Evolutionary conservation across 1,140 invertebrate species (phyloP), one percentile per base, ranked within the genome.

Genomic region (Daktulosphaira vitifoliae): DNA sequence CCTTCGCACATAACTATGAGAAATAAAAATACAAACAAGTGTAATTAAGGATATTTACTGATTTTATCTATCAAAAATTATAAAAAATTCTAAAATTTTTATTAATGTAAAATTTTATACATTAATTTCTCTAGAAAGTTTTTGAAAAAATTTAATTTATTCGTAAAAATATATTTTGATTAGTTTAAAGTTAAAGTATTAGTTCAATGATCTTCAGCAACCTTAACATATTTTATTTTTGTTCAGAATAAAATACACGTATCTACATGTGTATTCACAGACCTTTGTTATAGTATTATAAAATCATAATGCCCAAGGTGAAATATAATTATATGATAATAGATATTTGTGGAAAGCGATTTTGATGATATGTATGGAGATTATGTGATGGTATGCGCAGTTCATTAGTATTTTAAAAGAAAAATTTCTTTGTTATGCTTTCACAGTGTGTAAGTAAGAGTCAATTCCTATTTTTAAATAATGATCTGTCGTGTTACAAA

Each of bases 251-350:
- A 22, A 16, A 26, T 16, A 29, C 26, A 59, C n/a, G 4, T 20
- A 18, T 52, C 38, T 37, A 33, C 29, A 33, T 33, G 29, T 6
- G 29, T 11, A 33, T 11, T 6, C 11, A 33, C 29, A 5, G 29
- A 33, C 5, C 29, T 33, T 33, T 5, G 29, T 33, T 33, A 6
- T 33, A 11, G 5, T 42, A 22, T 25, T n/a, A 16, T 44, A 3
- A n/a, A 16, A 42, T 25, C 46, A 62, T 46, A 22, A 6, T 33
- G 25, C 56, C 20, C 1, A 5, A 48, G 26, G 51, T 53, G 56
- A 62, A 62, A 46, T 46, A 62, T 33, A 62, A 62, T 62, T 62
- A 62, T 13, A 48, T 62, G 46, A 62, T 13, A 23, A 62, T 1
- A 48, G 25, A 16, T 46, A 62, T 48, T 7, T 48, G 42, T 48